Evolutionary conservation across 37 sponge, comb jelly and placozoan genomes (phyloP), one percentile per base, ranked within the genome.

Genomic region (Beroe ovata): DNA sequence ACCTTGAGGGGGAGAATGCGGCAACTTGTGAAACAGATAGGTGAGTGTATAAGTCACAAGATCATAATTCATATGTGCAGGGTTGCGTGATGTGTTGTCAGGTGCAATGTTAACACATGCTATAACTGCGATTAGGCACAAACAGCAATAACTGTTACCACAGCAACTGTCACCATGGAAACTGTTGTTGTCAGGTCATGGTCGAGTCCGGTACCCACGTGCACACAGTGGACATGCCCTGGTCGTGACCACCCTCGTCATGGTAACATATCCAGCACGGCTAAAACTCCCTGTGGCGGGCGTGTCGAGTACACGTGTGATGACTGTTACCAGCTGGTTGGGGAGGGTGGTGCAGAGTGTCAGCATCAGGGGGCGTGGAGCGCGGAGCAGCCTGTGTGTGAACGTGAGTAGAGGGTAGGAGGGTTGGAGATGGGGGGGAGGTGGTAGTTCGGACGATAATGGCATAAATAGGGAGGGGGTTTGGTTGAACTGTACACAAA

Each of bases 201-300:
- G 84, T 77, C 84, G 18, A 77, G 33, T 8, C 84, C 84, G 19
- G 54, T 25, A 38, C 84, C 84, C 84, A 77, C 35, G 84, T 77
- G 84, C 33, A 77, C 84, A 8, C 1, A 14, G 47, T 77, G 33
- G 22, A 36, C 26, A 25, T 77, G 84, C n/a, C 28, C 21, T 1
- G 38, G 26, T 21, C 41, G 54, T 0, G 22, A n/a, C 36, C 36
- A 77, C 54, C 84, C 84, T 40, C 36, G 33, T 2, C 35, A 77
- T 41, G 69, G 69, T 30, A 11, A 66, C 35, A 30, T 66, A 1
- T 32, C 35, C 36, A 32, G 8, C 35, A 66, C 32, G 16, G 19
- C 25, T 18, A 11, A 32, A 19, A 77, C 35, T 0, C 54, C n/a
- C 29, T 77, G 84, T 77, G 84, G 84, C 3, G 84, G 41, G 3